Percentiles rank a stretch among this genome's conserved stretches.
phyloP scores from a whole-genome alignment of 2,113 vertebrate species.

The Apteryx mantelli region DNA sequence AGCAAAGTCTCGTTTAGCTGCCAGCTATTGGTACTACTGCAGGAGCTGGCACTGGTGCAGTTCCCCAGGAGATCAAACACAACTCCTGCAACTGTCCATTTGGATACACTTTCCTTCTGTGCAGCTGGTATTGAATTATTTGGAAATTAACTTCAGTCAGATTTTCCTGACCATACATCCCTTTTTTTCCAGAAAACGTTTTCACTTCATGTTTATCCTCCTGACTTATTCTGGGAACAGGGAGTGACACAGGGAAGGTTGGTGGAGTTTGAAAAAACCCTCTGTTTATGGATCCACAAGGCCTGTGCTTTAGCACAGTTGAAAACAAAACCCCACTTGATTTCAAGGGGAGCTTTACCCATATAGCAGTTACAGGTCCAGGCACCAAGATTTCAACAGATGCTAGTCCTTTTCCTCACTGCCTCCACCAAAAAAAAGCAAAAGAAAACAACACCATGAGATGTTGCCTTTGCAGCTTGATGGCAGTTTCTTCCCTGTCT shows the following conservation, averaged over 20 bases:
- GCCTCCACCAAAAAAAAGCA: not conserved
- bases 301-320: not conserved
- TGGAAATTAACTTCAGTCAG: conserved; percentile 21
- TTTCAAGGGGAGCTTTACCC: not conserved
- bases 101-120: conserved; percentile 13
- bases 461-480: not conserved
- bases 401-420: not conserved
- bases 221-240: conserved; percentile 1
- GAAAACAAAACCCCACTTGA: not conserved
- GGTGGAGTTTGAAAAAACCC: not conserved
- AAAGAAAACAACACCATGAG: not conserved
- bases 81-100: conserved; percentile 39
- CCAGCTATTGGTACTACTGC: not conserved
- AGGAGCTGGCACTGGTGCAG: conserved; percentile 33
- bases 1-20: not conserved
- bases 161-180: conserved; percentile 50
- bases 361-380: not conserved
- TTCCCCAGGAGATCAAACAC: conserved; percentile 38
- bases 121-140: conserved; percentile 52
- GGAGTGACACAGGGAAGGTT: not conserved
- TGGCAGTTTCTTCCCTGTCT: not conserved
- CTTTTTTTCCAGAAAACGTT: not conserved
- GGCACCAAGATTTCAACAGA: not conserved
- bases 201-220: not conserved
- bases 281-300: not conserved